Evolutionary conservation across 2,888 invertebrate genomes (phyloP), one percentile per base, ranked within the genome.

Genomic region (Tyria jacobaeae): DNA sequence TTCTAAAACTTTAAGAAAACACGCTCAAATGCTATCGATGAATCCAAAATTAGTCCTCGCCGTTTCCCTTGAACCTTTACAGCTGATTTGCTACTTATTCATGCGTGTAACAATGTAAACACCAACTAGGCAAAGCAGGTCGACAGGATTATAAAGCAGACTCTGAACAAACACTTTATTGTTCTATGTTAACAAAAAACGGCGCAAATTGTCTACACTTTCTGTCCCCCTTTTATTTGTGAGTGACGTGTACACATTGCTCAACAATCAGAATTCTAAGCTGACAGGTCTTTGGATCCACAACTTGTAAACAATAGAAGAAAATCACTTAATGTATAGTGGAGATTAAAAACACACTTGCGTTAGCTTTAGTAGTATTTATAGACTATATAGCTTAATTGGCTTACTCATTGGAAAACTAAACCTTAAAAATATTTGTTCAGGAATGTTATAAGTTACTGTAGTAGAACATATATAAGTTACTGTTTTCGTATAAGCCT

Each of bases 131-230:
- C n/a, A 34, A 60, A 53, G 50, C 62, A 61, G 56, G 47, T 56
- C 47, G 44, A 35, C 55, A 60, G 52, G 68, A 39, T 53, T 59
- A 73, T 58, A 50, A 54, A 31, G 10, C 53, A 54, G 72, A 75
- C 78, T 39, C n/a, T 64, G 78, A 63, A 76, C 72, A 75, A 71
- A 70, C 79, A 79, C 81, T 81, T 87, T 21, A 44, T 44, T 88
- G 86, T 88, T 85, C 87, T 82, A 83, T 81, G 86, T 84, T 80
- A 72, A 73, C 77, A 80, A 73, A 80, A 81, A 86, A 80, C 77
- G 80, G 54, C 70, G 80, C 88, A 87, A 90, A 89, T 89, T 89
- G 85, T 85, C 84, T 79, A 75, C 77, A 76, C 81, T 80, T 79
- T 82, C 84, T 85, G 85, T 82, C 79, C 71, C 73, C 73, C 85